Base-by-base conservation (phyloP, 2,113 vertebrate species). In the Ammodytes dubius region DNA sequence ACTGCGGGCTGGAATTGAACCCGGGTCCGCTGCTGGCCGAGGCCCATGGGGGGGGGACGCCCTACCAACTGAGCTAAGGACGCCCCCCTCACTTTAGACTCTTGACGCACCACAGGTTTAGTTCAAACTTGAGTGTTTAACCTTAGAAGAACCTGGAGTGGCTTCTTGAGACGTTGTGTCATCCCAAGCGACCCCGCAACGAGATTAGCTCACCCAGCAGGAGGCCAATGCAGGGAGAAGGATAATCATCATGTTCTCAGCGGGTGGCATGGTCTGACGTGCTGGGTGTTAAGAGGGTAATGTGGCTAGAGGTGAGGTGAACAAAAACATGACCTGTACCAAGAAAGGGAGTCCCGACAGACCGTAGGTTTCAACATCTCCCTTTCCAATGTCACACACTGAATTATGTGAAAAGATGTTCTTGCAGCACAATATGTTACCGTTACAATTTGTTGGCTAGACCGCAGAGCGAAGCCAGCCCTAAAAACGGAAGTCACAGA, bases 161-260 rank as follows among this genome's bases (percentile, higher is more conserved):
- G 59, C 69, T 68, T 64, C 60, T 54, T 49, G 4, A 83, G 88
- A 88, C 86, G 50, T 87, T 19, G 4, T 74, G 65, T 88, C 70
- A 75, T 78, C 47, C 11, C 4, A n/a, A 54, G 64, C 68, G 81
- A 79, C 74, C 43, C 70, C 63, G 17, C 53, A 1, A 17, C 59
- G 56, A 69, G 78, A 83, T 88, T 89, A 82, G 40, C 50, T 84
- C 66, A 39, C 68, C 61, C 37, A 14, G 76, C 58, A 12, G 52
- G 79, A 73, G 81, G 65, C 3, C 1, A 43, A 11, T 53, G 45
- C 56, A 57, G 61, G 73, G 63, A 64, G 49, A 11, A 50, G 77
- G 73, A 71, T 83, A 88, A 88, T 85, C 46, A 75, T 70, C 57
- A 37, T 19, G 72, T 78, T 74, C 12, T 6, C 74, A 58, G 50